These are phyloP conservation scores for Brachionus calyciflorus DNA, from an alignment of 1,140 invertebrate genomes.

Conservation along the genomic window DNA sequence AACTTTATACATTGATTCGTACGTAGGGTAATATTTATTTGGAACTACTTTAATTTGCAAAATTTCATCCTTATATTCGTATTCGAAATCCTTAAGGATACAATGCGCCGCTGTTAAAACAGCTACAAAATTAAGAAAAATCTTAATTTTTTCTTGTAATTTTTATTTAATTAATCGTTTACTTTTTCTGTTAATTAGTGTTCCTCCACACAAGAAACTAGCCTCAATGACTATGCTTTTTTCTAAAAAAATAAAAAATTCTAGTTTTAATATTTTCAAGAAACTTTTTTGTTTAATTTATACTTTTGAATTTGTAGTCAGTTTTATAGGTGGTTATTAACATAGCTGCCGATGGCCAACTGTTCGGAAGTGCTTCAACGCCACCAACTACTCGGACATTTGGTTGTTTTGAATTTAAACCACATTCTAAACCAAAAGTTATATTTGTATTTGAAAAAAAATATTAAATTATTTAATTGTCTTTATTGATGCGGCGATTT, in stretches of 20 bases:
- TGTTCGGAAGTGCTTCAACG: conserved; percentile 20
- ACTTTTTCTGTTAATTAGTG: conserved; percentile 41
- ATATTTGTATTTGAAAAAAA: no score
- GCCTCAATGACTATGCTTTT: background rate
- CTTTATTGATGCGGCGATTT: no score
- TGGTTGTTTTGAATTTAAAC: background rate
- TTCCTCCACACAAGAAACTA: conserved; percentile 37
- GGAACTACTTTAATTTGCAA: background rate
- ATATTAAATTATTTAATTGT: no score
- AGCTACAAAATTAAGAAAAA: background rate
- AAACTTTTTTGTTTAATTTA: background rate
- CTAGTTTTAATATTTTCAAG: background rate
- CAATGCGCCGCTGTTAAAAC: conserved; percentile 44
- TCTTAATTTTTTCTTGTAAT: background rate
- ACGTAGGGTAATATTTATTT: conserved; percentile 6
- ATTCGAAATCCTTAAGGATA: conserved; percentile 36
- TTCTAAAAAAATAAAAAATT: background rate
- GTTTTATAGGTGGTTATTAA: conserved; percentile 12
- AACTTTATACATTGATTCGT: conserved; percentile 13
- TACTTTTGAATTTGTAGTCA: conserved; percentile 6
- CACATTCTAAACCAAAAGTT: conserved; percentile 42
- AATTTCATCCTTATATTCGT: background rate
- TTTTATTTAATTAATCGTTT: background rate
- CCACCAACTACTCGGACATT: conserved; percentile 33
- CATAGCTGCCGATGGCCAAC: conserved; percentile 14